Conservation (phyloP, 1,140 invertebrate genomes). For the Cheumatopsyche charites region DNA sequence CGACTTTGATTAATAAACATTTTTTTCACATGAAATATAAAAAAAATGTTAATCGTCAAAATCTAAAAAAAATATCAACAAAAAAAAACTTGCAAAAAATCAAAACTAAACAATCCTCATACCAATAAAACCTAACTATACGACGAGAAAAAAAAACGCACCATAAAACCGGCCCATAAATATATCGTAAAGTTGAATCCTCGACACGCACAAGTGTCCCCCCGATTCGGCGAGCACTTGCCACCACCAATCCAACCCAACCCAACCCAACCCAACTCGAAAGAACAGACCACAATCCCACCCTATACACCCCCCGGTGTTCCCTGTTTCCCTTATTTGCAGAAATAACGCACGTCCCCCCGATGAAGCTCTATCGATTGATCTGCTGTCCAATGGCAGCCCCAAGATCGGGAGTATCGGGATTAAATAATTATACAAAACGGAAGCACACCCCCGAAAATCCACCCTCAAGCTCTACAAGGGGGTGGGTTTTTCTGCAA, state of each 20-base stretch:
- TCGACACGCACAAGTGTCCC: not conserved
- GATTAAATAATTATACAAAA: slow-evolving; percentile 47
- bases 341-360: slow-evolving; percentile 42
- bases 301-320: slow-evolving; percentile 21
- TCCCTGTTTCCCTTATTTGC: slow-evolving; percentile 43
- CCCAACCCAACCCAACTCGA: not conserved
- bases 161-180: not conserved
- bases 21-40: too few species aligned
- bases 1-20: too few species aligned
- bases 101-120: too few species aligned
- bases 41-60: too few species aligned
- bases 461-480: too few species aligned
- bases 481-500: slow-evolving; percentile 9
- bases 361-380: slow-evolving; percentile 46
- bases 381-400: slow-evolving; percentile 45
- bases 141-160: too few species aligned
- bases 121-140: too few species aligned
- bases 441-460: slow-evolving; percentile 8
- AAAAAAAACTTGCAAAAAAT: too few species aligned
- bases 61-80: too few species aligned
- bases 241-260: not conserved
- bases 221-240: not conserved
- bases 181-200: slow-evolving; percentile 5
- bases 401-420: slow-evolving; percentile 47
- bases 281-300: not conserved